Evolutionary conservation across 2,797 vertebrate genomes (phyloP).

Genomic region (Gobio occitaniae): DNA sequence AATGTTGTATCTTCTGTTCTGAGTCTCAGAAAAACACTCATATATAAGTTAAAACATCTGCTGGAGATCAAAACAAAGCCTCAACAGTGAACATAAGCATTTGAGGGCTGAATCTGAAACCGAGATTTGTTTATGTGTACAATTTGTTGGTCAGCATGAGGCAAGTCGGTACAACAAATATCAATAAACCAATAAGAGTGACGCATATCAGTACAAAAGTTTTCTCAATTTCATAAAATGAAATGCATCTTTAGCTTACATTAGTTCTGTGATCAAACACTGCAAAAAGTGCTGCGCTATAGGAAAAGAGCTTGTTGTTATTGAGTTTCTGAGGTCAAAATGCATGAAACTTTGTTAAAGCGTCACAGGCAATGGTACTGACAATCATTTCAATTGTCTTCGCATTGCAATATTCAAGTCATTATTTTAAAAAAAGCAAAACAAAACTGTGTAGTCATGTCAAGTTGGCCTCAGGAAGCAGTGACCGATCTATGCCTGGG

Average conservation of each 20-base stretch:
- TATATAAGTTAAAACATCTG: constrained; percentile 14
- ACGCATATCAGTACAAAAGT: constrained; percentile 9
- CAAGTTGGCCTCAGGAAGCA: constrained; percentile 17
- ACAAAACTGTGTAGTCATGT: constrained; percentile 17
- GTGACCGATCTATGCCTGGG: constrained; percentile 39
- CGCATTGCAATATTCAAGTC: constrained; percentile 11
- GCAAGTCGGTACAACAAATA: constrained; percentile 1
- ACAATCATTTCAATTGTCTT: neutral
- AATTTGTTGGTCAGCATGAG: constrained; percentile 19
- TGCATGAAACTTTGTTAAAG: neutral
- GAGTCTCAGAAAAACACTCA: constrained; percentile 4
- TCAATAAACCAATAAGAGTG: constrained; percentile 24
- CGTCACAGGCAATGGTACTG: neutral
- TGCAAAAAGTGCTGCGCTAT: constrained; percentile 16
- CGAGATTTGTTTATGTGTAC: constrained; percentile 20
- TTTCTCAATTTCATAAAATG: constrained; percentile 25
- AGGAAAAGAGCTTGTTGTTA: neutral
- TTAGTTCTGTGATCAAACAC: neutral
- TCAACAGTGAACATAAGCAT: constrained; percentile 2
- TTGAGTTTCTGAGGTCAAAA: constrained; percentile 1
- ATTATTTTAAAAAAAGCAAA: constrained; percentile 22
- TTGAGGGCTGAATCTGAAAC: constrained; percentile 25
- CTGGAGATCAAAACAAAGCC: constrained; percentile 25
- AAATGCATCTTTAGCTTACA: neutral
- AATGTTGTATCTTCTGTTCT: constrained; percentile 16